Percentiles rank a stretch among this genome's conserved stretches.
phyloP scores from a whole-genome alignment of 1,140 invertebrate species.

The Pseudomyrmex sp. region DNA sequence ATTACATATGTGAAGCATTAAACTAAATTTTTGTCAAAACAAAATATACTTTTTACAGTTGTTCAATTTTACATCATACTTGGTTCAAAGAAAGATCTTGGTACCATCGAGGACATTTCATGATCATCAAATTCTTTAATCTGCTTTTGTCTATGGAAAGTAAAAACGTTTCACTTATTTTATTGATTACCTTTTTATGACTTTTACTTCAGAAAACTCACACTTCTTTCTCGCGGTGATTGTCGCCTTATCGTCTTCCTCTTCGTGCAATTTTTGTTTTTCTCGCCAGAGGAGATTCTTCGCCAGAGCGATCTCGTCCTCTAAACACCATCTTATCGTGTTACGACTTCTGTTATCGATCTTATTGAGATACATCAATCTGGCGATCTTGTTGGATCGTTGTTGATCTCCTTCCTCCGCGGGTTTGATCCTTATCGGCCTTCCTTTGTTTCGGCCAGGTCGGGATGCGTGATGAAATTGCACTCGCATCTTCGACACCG shows the following conservation, averaged over 20 bases:
- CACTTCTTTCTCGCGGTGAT: slow-evolving; percentile 55
- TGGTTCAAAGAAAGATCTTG: slow-evolving; percentile 81
- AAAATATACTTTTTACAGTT: background rate
- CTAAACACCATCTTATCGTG: slow-evolving; percentile 58
- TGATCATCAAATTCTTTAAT: background rate
- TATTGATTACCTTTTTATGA: background rate
- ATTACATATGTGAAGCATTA: slow-evolving; percentile 18
- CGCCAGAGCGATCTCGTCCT: slow-evolving; percentile 65
- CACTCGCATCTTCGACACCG: slow-evolving; percentile 63
- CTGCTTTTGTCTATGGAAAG: background rate
- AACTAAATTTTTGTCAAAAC: slow-evolving; percentile 34
- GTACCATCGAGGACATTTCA: slow-evolving; percentile 78
- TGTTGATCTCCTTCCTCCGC: background rate
- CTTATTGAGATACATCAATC: background rate
- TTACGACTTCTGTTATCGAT: background rate
- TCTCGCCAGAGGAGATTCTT: slow-evolving; percentile 54
- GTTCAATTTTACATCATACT: slow-evolving; percentile 68
- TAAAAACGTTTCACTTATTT: slow-evolving; percentile 5
- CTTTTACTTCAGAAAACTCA: slow-evolving; percentile 23
- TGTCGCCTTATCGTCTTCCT: slow-evolving; percentile 38
- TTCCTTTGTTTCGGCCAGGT: background rate
- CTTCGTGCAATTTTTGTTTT: slow-evolving; percentile 37
- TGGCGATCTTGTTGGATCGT: background rate
- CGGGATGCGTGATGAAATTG: slow-evolving; percentile 39
- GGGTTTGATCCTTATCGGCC: background rate